Conservation (phyloP, 2,113 vertebrate genomes). For the Labrus mixtus region DNA sequence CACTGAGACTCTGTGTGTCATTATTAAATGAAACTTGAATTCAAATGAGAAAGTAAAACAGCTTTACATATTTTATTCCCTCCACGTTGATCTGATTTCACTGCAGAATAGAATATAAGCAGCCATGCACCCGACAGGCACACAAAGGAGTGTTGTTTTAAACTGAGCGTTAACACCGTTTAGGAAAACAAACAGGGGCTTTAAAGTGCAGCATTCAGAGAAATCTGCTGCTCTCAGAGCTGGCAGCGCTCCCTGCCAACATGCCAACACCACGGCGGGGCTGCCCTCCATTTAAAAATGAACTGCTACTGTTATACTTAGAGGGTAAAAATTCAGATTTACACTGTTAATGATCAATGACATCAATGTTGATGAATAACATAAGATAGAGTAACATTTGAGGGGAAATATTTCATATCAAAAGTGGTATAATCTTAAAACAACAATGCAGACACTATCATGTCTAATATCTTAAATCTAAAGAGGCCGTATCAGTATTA, state of each 20-base stretch:
- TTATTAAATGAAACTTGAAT: no score
- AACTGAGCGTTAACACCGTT: constrained; percentile 39
- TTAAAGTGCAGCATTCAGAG: constrained; percentile 40
- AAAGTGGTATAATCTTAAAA: background rate
- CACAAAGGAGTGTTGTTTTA: constrained; percentile 28
- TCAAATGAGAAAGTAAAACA: no score
- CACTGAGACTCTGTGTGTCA: no score
- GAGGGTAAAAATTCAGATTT: background rate
- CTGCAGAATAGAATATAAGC: no score
- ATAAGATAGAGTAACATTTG: no score
- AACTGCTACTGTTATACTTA: background rate
- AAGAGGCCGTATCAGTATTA: no score
- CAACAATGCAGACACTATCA: no score
- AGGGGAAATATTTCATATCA: background rate
- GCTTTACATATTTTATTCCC: no score
- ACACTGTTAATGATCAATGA: background rate
- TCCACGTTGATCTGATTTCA: no score
- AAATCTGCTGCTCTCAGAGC: constrained; percentile 44
- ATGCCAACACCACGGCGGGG: constrained; percentile 29
- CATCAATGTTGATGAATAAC: background rate
- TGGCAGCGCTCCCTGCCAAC: no score
- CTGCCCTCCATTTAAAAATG: constrained; percentile 26
- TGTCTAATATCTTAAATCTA: no score
- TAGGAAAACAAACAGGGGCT: constrained; percentile 66
- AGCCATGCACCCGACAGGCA: background rate